Conservation (phyloP, 2,113 vertebrate species). For the Lepus europaeus region DNA sequence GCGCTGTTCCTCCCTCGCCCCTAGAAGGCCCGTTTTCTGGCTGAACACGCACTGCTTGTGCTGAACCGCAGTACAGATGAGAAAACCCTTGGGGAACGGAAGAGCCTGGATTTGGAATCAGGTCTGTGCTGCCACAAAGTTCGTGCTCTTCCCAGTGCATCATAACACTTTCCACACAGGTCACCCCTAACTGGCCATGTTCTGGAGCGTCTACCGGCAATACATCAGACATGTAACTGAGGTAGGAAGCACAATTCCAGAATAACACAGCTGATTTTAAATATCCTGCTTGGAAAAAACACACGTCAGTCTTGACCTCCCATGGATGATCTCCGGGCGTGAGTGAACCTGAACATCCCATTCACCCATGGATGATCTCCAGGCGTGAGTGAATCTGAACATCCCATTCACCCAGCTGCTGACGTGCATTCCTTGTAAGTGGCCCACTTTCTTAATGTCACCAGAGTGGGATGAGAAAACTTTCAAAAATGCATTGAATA, state of each 20-base stretch:
- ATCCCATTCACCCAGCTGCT: neutral
- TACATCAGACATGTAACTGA: neutral
- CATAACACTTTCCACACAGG: neutral
- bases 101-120: conserved; percentile 16
- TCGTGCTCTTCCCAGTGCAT: neutral
- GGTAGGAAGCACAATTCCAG: neutral
- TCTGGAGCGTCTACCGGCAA: neutral
- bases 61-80: neutral
- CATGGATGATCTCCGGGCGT: neutral
- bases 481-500: conserved; percentile 17
- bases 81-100: neutral
- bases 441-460: neutral
- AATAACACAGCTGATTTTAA: conserved; percentile 46
- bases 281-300: neutral
- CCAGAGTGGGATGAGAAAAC: neutral
- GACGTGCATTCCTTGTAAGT: neutral
- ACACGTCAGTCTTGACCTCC: neutral
- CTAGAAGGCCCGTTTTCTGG: neutral
- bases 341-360: neutral
- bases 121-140: neutral
- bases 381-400: neutral
- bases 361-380: neutral
- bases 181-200: neutral
- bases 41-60: neutral
- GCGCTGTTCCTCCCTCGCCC: neutral